Conservation (phyloP, 1,140 invertebrate genomes). For the Bacillus rossius region DNA sequence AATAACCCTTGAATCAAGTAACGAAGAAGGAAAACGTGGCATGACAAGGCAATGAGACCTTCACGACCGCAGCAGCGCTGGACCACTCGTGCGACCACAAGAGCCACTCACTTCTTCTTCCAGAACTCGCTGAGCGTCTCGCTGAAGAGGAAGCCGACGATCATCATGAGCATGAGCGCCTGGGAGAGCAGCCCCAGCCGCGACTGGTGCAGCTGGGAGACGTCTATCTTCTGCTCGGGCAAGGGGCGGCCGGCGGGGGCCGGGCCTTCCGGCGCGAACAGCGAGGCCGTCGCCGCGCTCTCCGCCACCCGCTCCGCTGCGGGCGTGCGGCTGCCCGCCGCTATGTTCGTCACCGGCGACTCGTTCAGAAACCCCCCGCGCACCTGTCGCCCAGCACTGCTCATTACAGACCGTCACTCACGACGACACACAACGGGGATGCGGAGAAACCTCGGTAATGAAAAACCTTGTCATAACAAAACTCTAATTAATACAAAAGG, state of each 20-base stretch:
- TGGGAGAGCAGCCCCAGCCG: conserved; percentile 81
- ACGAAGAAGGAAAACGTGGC: no score
- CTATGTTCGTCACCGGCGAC: conserved; percentile 50
- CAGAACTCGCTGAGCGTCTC: conserved; percentile 88
- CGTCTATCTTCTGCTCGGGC: conserved; percentile 51
- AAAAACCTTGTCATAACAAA: no score
- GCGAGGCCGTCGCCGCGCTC: not conserved
- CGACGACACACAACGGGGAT: no score
- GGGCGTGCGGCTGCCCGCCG: conserved; percentile 40
- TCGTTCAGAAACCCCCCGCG: conserved; percentile 58
- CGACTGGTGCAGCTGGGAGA: conserved; percentile 88
- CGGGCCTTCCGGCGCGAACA: not conserved
- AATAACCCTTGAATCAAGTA: no score
- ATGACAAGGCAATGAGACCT: no score
- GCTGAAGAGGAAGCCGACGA: conserved; percentile 82
- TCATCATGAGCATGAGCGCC: conserved; percentile 77
- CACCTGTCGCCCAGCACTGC: conserved; percentile 40
- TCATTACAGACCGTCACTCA: no score
- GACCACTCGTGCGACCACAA: no score
- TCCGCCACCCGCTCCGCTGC: conserved; percentile 20
- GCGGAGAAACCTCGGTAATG: no score
- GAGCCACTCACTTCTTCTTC: conserved; percentile 83
- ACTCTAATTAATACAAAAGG: no score
- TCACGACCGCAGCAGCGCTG: no score
- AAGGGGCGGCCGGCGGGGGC: conserved; percentile 2